These are phyloP conservation scores for Amphiprion clarkii DNA, from an alignment of 2,797 vertebrate genomes.

Conservation along the genomic window DNA sequence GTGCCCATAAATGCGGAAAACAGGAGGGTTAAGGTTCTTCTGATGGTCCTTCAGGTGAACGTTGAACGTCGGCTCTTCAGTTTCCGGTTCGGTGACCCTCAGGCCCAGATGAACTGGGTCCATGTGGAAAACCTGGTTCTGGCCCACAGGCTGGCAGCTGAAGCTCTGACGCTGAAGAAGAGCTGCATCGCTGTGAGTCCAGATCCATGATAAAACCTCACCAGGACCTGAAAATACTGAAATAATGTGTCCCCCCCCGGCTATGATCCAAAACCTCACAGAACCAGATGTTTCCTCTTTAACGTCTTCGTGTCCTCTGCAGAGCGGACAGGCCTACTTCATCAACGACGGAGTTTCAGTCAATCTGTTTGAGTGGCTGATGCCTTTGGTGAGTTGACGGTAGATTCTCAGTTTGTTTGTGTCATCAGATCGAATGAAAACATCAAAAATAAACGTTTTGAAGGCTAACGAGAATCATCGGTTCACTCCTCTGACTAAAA, in stretches of 20 bases:
- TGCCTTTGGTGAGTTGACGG: conserved; percentile 88
- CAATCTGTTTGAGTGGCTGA: conserved; percentile 93
- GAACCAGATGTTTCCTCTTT: neutral
- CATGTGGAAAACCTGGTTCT: conserved; percentile 92
- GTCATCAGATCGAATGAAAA: neutral
- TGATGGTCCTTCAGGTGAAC: conserved; percentile 81
- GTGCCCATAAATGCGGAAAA: too few species aligned
- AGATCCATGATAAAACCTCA: too few species aligned
- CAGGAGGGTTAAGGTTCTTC: neutral
- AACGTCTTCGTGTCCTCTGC: conserved; percentile 52
- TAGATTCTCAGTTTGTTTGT: neutral
- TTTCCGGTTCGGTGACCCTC: conserved; percentile 89
- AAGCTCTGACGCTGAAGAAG: conserved; percentile 86
- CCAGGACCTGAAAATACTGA: too few species aligned
- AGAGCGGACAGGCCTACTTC: conserved; percentile 95
- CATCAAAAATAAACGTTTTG: neutral
- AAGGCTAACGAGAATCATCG: too few species aligned
- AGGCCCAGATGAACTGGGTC: conserved; percentile 93
- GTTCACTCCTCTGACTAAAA: too few species aligned
- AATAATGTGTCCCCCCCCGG: too few species aligned
- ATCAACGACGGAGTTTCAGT: conserved; percentile 94
- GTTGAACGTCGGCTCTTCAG: conserved; percentile 90
- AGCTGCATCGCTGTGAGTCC: conserved; percentile 89
- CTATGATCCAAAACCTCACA: too few species aligned
- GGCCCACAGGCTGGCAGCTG: conserved; percentile 91